Evolutionary conservation across 2,113 vertebrate species (phyloP).

Genomic region (Ardeotis arabs): DNA sequence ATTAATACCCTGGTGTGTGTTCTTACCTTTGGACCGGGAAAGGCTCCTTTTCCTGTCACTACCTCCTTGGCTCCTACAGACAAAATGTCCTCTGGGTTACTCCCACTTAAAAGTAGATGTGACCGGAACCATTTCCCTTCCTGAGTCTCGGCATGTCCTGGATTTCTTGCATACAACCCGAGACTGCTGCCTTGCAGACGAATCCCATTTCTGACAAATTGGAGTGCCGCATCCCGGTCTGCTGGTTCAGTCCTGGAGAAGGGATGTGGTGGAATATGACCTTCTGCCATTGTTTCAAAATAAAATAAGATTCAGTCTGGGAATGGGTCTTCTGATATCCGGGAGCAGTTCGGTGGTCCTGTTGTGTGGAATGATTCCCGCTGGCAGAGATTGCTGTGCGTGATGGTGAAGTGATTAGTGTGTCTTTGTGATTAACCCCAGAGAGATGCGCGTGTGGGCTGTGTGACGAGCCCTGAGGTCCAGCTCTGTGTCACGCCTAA

Average conservation of each 20-base stretch:
- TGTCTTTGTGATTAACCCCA: neutral
- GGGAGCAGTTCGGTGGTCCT: neutral
- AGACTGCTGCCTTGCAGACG: neutral
- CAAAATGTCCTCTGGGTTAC: neutral
- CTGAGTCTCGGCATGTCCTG: neutral
- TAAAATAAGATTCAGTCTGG: neutral
- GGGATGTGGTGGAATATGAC: neutral
- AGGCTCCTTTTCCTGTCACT: neutral
- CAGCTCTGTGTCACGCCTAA: too few species aligned
- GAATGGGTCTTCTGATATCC: neutral
- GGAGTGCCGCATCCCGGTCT: neutral
- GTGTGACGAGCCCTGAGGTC: neutral
- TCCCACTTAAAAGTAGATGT: neutral
- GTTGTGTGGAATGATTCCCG: neutral
- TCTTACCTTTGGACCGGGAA: neutral
- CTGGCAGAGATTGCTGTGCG: neutral
- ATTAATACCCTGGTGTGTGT: neutral
- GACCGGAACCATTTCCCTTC: neutral
- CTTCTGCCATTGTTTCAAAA: neutral
- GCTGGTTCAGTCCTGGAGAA: neutral
- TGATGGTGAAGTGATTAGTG: neutral
- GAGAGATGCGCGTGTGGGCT: rapidly evolving
- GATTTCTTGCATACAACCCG: neutral
- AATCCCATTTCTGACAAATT: neutral
- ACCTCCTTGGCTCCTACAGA: neutral